Evolutionary conservation across 2,113 vertebrate genomes (phyloP).

Genomic region (Zapornia atra): DNA sequence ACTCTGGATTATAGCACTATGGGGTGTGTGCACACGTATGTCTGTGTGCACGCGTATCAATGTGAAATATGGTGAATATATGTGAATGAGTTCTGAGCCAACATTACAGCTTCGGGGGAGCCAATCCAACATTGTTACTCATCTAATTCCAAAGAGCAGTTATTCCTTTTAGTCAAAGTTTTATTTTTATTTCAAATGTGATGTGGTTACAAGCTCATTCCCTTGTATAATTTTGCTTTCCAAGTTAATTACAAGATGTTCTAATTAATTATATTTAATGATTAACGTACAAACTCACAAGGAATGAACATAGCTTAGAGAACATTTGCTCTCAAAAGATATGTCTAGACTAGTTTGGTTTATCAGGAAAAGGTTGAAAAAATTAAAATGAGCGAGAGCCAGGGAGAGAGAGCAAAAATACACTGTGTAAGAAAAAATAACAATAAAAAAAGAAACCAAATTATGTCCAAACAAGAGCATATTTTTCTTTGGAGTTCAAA

Average conservation of each 20-base stretch:
- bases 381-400: conserved; percentile 57
- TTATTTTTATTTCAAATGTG: conserved; percentile 73
- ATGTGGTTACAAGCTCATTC: conserved; percentile 75
- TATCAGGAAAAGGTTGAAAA: conserved; percentile 69
- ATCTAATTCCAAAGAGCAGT: conserved; percentile 70
- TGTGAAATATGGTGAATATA: not conserved
- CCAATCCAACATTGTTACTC: conserved; percentile 67
- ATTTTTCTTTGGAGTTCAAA: conserved; percentile 67
- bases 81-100: conserved; percentile 13
- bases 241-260: conserved; percentile 76
- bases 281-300: conserved; percentile 75
- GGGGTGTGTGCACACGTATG: not conserved
- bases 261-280: conserved; percentile 78
- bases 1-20: not conserved
- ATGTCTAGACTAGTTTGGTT: conserved; percentile 72
- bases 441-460: conserved; percentile 58
- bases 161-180: conserved; percentile 70
- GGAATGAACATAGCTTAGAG: conserved; percentile 68
- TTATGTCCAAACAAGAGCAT: conserved; percentile 66
- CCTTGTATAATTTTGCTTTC: conserved; percentile 73
- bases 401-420: conserved; percentile 46
- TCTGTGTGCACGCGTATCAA: not conserved
- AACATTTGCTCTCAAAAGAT: conserved; percentile 71
- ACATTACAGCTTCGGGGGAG: conserved; percentile 25
- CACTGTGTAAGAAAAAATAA: conserved; percentile 55